Evolutionary conservation across 2,888 invertebrate genomes (phyloP), one percentile per base, ranked within the genome.

Genomic region (Drosophila mulleri): DNA sequence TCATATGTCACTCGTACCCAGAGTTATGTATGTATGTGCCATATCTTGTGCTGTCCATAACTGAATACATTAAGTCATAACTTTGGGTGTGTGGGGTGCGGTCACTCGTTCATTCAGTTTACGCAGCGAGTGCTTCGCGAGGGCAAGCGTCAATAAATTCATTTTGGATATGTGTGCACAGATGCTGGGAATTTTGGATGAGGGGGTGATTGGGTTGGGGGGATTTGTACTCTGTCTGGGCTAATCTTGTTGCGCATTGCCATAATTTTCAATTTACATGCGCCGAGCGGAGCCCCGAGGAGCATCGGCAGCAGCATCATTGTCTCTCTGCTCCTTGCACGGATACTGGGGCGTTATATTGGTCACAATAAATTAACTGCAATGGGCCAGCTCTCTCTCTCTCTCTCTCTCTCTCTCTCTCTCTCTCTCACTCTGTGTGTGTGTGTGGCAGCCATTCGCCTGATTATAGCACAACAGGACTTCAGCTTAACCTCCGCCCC

Each of bases 181-280:
- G 39, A 57, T 18, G 53, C 18, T 57, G 57, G 20, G 26, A 7
- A 37, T 35, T 45, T 16, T 3, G 20, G 7, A 18, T 57, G 42
- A 53, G 2, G 5, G 32, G 45, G 11, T n/a, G 14, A 53, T 35
- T 48, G 35, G 16, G 29, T 32, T 44, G 35, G 16, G 29, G 23
- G 65, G 48, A 65, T 50, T 48, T 75, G 79, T 67, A 64, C 39
- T 48, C 75, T 67, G 72, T 80, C 67, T 67, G 75, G 71, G 77
- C 89, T 85, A 85, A 85, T 85, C 85, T 85, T 85, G 89, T 89
- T 89, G 89, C 89, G 85, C 89, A 89, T 85, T 88, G 87, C 89
- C 84, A 85, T 85, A 85, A 85, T 85, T 85, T 85, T 85, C 84
- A 85, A 85, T 85, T 85, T 85, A 88, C 84, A 88, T 85, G 88